A percentile compares a stretch with the other conserved stretches of the same genome.
These are phyloP conservation scores for Galeopsomyia nigrocyanea DNA, from an alignment of 2,888 invertebrate genomes.

Conservation along the genomic window DNA sequence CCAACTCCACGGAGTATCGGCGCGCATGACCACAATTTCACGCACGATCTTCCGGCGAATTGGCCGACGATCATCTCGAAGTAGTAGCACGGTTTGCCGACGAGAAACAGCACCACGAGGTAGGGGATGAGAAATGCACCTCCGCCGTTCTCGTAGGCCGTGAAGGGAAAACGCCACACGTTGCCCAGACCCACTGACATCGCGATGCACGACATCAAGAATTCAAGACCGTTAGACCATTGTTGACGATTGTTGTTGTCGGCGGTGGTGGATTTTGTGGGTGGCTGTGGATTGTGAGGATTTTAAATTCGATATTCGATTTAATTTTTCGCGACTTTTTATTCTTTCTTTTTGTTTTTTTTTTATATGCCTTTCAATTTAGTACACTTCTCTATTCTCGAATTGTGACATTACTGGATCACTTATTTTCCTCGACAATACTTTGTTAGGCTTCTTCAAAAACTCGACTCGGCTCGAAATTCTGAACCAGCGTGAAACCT, in stretches of 20 bases:
- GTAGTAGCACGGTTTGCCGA: slow-evolving; percentile 87
- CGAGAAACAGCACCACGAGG: slow-evolving; percentile 75
- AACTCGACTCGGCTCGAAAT: too few species aligned
- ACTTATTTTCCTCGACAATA: too few species aligned
- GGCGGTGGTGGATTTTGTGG: neutral
- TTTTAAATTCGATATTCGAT: too few species aligned
- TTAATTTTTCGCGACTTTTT: too few species aligned
- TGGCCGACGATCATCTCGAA: slow-evolving; percentile 89
- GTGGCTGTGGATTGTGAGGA: too few species aligned
- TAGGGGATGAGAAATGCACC: slow-evolving; percentile 80
- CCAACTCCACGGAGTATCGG: slow-evolving; percentile 81
- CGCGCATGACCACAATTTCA: slow-evolving; percentile 78
- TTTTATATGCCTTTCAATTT: too few species aligned
- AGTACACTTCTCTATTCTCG: too few species aligned
- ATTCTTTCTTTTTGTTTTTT: too few species aligned
- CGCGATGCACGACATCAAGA: slow-evolving; percentile 76
- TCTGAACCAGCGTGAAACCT: too few species aligned
- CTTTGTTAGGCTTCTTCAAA: too few species aligned
- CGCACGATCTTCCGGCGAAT: slow-evolving; percentile 84
- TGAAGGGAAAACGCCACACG: slow-evolving; percentile 79
- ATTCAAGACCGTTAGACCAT: slow-evolving; percentile 77
- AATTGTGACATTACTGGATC: too few species aligned
- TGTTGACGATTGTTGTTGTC: slow-evolving; percentile 32
- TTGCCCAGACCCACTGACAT: slow-evolving; percentile 80
- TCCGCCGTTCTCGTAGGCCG: slow-evolving; percentile 78